Evolutionary conservation across 1,140 invertebrate genomes (phyloP).

Genomic region (Drosophila arawakana): DNA sequence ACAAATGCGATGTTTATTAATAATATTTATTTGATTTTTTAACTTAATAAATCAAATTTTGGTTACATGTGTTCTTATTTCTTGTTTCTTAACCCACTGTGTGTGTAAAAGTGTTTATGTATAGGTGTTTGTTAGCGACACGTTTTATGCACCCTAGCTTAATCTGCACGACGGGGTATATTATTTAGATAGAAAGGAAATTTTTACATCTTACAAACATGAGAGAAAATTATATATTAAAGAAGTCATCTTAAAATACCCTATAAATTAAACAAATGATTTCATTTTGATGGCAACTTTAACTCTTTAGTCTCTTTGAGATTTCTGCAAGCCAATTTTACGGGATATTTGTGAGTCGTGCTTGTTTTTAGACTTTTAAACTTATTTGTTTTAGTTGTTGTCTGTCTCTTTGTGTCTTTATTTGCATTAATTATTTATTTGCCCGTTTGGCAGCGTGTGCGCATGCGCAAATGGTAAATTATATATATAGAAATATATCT

Average conservation of each 20-base stretch:
- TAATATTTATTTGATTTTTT: slow-evolving; percentile 72
- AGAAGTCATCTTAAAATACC: too few relatives aligned
- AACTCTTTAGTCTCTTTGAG: too few relatives aligned
- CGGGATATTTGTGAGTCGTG: slow-evolving; percentile 7
- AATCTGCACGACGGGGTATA: not conserved
- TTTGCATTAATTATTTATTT: slow-evolving; percentile 83
- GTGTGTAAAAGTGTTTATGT: slow-evolving; percentile 17
- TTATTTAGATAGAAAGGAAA: not conserved
- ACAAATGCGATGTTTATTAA: slow-evolving; percentile 56
- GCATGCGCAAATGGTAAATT: slow-evolving; percentile 76
- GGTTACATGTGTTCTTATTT: slow-evolving; percentile 75
- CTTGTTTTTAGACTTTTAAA: slow-evolving; percentile 4
- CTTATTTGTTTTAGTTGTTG: slow-evolving; percentile 24
- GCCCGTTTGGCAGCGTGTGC: slow-evolving; percentile 77
- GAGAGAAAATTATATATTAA: too few relatives aligned
- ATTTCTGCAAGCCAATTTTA: slow-evolving; percentile 21
- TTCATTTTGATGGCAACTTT: too few relatives aligned
- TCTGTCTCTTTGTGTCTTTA: slow-evolving; percentile 64
- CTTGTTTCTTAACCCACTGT: slow-evolving; percentile 28
- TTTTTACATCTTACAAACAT: too few relatives aligned
- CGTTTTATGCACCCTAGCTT: slow-evolving; percentile 35
- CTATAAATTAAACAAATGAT: too few relatives aligned
- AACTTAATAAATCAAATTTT: slow-evolving; percentile 74
- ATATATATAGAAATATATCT: slow-evolving; percentile 22
- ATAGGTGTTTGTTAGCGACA: slow-evolving; percentile 51